Base-by-base conservation (phyloP, 1,140 invertebrate genomes). In the Ceratina australensis region DNA sequence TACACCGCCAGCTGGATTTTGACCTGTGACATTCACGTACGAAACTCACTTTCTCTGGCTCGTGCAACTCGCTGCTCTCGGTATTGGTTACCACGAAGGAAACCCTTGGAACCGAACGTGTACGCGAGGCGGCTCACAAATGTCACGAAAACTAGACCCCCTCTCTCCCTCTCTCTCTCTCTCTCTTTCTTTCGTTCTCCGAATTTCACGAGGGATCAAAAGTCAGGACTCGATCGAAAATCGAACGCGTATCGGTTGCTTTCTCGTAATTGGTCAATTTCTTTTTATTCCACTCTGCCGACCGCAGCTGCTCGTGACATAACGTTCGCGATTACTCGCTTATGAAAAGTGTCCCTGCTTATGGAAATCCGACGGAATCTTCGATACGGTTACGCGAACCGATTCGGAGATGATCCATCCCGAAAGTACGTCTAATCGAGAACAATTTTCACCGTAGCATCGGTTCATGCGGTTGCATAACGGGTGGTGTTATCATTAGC, bases 21-120 rank as follows among this genome's bases (percentile, higher is more conserved):
- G 87, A 89, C 88, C 88, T 87, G 85, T 90, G 89, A 90, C 88
- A 90, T 90, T 90, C 85, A 89, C 79, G 86, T 86, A 87, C 80
- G 81, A 74, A 86, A 83, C 86, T 89, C 79, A 89, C 88, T 90
- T 89, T 89, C 89, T 89, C 88, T 90, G 83, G 77, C 69, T 80
- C 69, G 77, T 76, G 73, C 76, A 77, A 61, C 73, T 60, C 67
- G 68, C 42, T 67, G 73, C 76, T 57, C 78, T 33, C 72, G 69
- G 65, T 71, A 85, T 81, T 79, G 71, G 79, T 73, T 68, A 3
- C 28, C 47, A 28, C 47, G 79, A 69, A 59, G 66, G 66, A 42
- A 42, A 42, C 33, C 33, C 33, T 42, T 42, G 3, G 33, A 10
- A 0, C 33, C 52, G 52, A 54, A 15, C 52, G n/a, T 16, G 52